Base-by-base conservation (phyloP, 2,888 invertebrate species). In the Lithophane leautieri region DNA sequence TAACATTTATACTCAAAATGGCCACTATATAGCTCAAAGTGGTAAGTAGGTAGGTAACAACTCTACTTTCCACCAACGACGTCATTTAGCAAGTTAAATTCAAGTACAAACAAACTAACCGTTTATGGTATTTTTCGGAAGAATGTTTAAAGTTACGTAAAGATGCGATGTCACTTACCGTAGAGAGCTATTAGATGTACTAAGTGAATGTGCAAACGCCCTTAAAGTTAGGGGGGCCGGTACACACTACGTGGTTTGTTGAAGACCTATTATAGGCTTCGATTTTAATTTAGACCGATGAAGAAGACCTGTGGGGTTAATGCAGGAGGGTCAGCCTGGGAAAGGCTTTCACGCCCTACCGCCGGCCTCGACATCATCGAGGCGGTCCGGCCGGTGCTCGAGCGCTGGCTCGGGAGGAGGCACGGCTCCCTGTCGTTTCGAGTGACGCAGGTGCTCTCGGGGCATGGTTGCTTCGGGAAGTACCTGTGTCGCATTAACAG, bases 181-280 rank as follows among this genome's bases (percentile, higher is more conserved):
- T 42, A 19, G 79, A 79, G 80, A 79, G 82, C 90, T 86, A 90
- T 90, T 91, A 91, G 85, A 84, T 69, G 73, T 76, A 73, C 88
- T 90, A 91, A 91, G 85, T 81, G 86, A 76, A 76, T 76, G 70
- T 34, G 77, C 44, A 86, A 85, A 86, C 75, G 72, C 50, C 68
- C 42, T 76, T 76, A 65, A 16, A 61, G 44, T 14, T 58, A 11
- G 2, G 14, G 60, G 34, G 2, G 0, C 58, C 58, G 47, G 12
- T 42, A 0, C 82, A 79, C 79, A 82, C 79, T 76, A 68, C 4
- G 4, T 12, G 62, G 4, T 52, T 73, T 52, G 0, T 42, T 34
- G 9, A 47, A 14, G 7, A 4, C 2, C 1, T 4, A 52, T 22
- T 22, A 52, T 52, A 22, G 9, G 3, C 2, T 22, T 52, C 8